These are phyloP conservation scores for Ferrisia virgata DNA, from an alignment of 2,888 invertebrate species.

Conservation along the genomic window DNA sequence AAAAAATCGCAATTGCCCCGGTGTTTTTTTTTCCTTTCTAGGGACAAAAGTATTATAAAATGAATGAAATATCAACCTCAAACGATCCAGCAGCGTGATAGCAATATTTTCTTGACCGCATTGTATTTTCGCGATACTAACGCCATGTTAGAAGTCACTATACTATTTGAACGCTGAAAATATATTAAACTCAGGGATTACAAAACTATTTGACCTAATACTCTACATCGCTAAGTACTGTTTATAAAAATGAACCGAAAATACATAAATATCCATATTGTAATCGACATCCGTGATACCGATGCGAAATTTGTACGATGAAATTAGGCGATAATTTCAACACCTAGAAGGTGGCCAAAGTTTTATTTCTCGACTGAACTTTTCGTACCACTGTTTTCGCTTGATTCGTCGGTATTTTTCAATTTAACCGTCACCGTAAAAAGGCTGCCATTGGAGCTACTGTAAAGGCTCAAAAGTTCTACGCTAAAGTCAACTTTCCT, in stretches of 20 bases:
- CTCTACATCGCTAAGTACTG: neutral
- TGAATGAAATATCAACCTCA: slow-evolving; percentile 18
- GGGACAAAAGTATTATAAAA: slow-evolving; percentile 10
- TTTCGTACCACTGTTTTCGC: slow-evolving; percentile 21
- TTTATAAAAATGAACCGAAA: neutral
- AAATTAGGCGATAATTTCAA: neutral
- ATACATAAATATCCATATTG: neutral
- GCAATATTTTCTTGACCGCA: slow-evolving; percentile 31
- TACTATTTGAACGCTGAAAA: slow-evolving; percentile 21
- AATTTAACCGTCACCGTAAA: slow-evolving; percentile 33
- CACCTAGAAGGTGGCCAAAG: neutral
- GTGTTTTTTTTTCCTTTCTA: neutral
- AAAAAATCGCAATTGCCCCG: slow-evolving; percentile 6
- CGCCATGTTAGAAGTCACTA: slow-evolving; percentile 29
- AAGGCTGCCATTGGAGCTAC: slow-evolving; percentile 7
- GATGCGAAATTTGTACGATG: neutral
- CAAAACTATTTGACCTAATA: neutral
- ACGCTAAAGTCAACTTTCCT: slow-evolving; percentile 38
- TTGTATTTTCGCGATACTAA: slow-evolving; percentile 32
- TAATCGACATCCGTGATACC: neutral
- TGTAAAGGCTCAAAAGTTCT: slow-evolving; percentile 26
- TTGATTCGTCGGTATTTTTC: slow-evolving; percentile 42
- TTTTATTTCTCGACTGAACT: neutral
- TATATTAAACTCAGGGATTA: slow-evolving; percentile 19
- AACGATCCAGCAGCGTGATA: neutral